Base-by-base conservation (phyloP, 2,888 invertebrate species). In the Drosophila paucipuncta region DNA sequence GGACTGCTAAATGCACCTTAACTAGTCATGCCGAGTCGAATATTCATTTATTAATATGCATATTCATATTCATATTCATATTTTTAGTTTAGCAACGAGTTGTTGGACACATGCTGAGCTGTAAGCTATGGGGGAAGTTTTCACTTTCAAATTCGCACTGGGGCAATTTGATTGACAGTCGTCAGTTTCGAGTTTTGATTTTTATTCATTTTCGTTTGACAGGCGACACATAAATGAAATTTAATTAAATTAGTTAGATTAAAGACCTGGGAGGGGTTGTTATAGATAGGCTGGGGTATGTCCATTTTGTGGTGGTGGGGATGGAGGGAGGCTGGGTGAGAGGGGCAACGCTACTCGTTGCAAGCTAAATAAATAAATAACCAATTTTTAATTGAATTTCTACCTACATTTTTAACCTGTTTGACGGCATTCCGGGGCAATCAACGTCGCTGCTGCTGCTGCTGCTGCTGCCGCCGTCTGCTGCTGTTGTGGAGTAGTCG, bases 361-460 rank as follows among this genome's bases (percentile, higher is more conserved):
- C 88, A 90, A 90, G 89, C 90, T 83, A 88, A 90, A 90, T 90
- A 91, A 90, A 91, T 91, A 91, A 92, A 92, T 92, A 86, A 92
- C 92, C 89, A 91, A 88, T 91, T 91, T 90, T 90, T 90, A 91
- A 91, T 91, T 85, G 89, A 91, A 85, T 91, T 91, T 89, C 91
- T 91, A 91, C 92, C 91, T 90, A 90, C 89, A 91, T 91, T 92
- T 90, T 90, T 90, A 91, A 91, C 91, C 92, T 89, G 91, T 91
- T 91, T 91, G 92, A 92, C 91, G 85, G 91, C 91, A 91, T 91
- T 91, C 91, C 92, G 87, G 83, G 89, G 84, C 89, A 85, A 91
- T 92, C 91, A 91, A 89, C 90, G 88, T 87, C 85, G 87, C 76
- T 87, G 50, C 80, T 80, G 85, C 74, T 85, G 54, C n/a, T n/a